phyloP scores from a whole-genome alignment of 1,140 invertebrate genomes.

The Aphaenogaster rudis region DNA sequence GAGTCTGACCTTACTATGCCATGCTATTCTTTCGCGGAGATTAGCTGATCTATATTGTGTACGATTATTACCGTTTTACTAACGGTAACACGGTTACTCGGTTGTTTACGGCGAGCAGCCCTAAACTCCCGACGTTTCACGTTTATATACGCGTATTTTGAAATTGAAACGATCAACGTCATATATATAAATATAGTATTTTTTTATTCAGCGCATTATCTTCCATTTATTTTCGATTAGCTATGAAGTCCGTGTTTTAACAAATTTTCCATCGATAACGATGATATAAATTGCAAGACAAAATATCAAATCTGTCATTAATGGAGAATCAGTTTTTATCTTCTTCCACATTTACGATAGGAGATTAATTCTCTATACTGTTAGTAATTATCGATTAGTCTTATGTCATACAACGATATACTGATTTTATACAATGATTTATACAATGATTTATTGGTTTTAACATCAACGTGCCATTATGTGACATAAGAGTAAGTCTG shows the following conservation, averaged over 20 bases:
- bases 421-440: too few relatives aligned
- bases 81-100: neutral
- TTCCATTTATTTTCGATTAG: neutral
- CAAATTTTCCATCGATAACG: neutral
- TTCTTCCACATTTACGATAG: neutral
- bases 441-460: too few relatives aligned
- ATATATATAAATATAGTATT: neutral
- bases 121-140: neutral
- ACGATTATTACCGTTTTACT: neutral
- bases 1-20: neutral
- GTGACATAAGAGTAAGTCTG: neutral
- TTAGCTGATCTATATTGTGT: neutral
- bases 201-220: neutral
- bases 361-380: neutral
- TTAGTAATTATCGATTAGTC: neutral
- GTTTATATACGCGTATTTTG: neutral
- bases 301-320: neutral
- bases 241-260: neutral
- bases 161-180: neutral
- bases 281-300: neutral
- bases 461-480: neutral
- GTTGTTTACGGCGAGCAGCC: neutral
- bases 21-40: constrained; percentile 2
- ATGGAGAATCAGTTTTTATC: neutral
- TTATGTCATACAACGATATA: neutral